phyloP scores from a whole-genome alignment of 2,888 invertebrate genomes.

The Megaustenia siamemsis region DNA sequence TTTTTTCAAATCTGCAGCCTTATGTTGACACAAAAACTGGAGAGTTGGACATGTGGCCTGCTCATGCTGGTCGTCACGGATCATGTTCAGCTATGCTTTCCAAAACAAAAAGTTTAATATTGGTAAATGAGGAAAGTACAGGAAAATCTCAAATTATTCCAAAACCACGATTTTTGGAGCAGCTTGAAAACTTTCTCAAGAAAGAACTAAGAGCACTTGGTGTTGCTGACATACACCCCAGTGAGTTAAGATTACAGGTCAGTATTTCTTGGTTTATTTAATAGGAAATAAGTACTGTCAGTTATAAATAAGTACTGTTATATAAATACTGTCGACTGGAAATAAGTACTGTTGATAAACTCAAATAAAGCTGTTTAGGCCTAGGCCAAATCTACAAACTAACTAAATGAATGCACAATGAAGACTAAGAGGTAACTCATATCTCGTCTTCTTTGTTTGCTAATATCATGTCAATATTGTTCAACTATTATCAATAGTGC shows the following conservation, averaged over 20 bases:
- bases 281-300: too few species aligned
- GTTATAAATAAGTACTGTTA: too few species aligned
- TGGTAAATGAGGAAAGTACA: constrained; percentile 74
- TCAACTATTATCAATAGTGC: too few species aligned
- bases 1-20: constrained; percentile 65
- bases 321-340: too few species aligned
- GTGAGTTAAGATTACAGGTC: constrained; percentile 78
- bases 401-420: too few species aligned
- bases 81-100: constrained; percentile 72
- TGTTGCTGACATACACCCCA: constrained; percentile 75
- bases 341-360: too few species aligned
- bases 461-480: too few species aligned
- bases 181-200: constrained; percentile 78
- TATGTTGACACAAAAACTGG: constrained; percentile 77
- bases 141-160: constrained; percentile 77
- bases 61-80: constrained; percentile 78
- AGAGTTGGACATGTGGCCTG: constrained; percentile 79
- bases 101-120: constrained; percentile 75
- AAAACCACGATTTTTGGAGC: constrained; percentile 79
- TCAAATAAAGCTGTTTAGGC: too few species aligned
- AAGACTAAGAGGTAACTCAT: too few species aligned
- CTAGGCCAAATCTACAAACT: too few species aligned
- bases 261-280: background rate
- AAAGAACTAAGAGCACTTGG: constrained; percentile 77
- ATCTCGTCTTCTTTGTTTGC: too few species aligned